Base-by-base conservation (phyloP, 2,888 invertebrate genomes). In the Drosophila ustulata region DNA sequence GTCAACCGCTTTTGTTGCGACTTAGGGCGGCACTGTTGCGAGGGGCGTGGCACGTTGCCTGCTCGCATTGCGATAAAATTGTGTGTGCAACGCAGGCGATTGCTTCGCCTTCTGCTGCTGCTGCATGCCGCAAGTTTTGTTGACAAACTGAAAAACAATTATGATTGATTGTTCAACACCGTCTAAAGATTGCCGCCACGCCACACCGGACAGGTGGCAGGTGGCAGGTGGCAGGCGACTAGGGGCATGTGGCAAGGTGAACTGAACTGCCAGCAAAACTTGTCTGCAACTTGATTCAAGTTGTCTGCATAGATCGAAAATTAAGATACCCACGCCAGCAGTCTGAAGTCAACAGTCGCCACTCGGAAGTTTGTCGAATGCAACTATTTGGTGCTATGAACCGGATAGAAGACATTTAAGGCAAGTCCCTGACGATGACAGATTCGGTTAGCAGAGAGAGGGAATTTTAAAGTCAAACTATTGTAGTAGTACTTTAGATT, bases 91-190 rank as follows among this genome's bases (percentile, higher is more conserved):
- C 43, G 30, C 56, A 50, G 13, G 39, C 39, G 39, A 39, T 46
- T 61, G 39, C 37, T 37, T n/a, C 37, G 11, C 4, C n/a, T 37
- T n/a, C 37, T 5, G 9, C 34, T 11, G 4, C 28, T 28, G 6
- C 30, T 30, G 30, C 64, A 39, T 65, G 68, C 57, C 66, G 39
- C 66, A 77, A 80, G 43, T 78, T 78, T 65, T 82, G 82, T 78
- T 84, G 83, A 84, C 89, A 84, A 84, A 88, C 83, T 84, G 84
- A 80, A 76, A 87, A 86, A 89, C 85, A 89, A 86, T 86, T 86
- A 84, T 86, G 85, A 86, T 86, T 86, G 85, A 89, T 86, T 86
- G 85, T 73, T 66, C 66, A 76, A 71, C 88, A 65, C 66, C 63
- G 67, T 41, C 49, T 56, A 59, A 65, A 64, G 64, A 77, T 75